phyloP scores from a whole-genome alignment of 2,888 invertebrate genomes.

The Antheraea yamamai region DNA sequence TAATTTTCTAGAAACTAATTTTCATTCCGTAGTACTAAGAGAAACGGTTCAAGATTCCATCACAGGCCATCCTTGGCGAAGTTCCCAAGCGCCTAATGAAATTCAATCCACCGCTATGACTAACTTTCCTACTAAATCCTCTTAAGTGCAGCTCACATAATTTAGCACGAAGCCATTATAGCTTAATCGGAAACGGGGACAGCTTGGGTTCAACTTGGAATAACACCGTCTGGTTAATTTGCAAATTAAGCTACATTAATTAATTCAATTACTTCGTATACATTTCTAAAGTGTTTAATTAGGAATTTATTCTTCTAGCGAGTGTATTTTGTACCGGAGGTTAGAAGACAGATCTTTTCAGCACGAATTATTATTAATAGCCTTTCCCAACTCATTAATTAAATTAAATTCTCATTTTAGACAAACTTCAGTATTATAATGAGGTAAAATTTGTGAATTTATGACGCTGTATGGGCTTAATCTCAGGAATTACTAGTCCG shows the following conservation, averaged over 20 bases:
- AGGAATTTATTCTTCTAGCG: not conserved
- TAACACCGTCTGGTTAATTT: slow-evolving; percentile 2
- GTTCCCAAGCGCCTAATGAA: slow-evolving; percentile 36
- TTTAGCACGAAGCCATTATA: slow-evolving; percentile 17
- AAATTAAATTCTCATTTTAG: too few species aligned
- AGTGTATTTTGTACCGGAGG: not conserved
- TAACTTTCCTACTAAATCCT: slow-evolving; percentile 26
- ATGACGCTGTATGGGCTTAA: too few species aligned
- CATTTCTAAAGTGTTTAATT: not conserved
- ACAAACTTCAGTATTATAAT: too few species aligned
- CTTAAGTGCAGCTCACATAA: slow-evolving; percentile 28
- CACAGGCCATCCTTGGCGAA: slow-evolving; percentile 41
- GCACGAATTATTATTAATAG: not conserved
- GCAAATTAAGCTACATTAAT: not conserved
- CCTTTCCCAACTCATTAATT: too few species aligned
- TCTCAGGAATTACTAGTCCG: too few species aligned
- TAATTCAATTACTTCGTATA: not conserved
- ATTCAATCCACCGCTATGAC: slow-evolving; percentile 26
- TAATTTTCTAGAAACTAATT: slow-evolving; percentile 29
- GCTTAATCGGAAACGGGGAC: not conserved
- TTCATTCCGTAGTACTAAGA: slow-evolving; percentile 40
- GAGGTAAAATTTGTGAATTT: too few species aligned
- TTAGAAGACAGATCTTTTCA: not conserved
- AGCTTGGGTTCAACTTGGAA: not conserved
- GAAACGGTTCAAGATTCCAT: slow-evolving; percentile 41